Conservation (phyloP, 1,140 invertebrate species). For the Drosophila teissieri region DNA sequence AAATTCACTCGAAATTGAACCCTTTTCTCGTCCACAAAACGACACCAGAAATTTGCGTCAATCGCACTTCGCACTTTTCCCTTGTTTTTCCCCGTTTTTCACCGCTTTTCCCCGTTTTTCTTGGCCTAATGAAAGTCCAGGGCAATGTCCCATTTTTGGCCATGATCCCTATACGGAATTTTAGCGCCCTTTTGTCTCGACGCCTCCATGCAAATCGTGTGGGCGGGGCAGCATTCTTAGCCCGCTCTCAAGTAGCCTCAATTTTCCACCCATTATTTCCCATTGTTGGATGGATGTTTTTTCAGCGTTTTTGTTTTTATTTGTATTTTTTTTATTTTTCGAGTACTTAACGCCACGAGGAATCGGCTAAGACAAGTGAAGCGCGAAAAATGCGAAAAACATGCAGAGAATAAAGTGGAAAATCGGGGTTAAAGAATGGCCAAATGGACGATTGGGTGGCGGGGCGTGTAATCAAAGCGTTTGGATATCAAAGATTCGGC, state of each 20-base stretch:
- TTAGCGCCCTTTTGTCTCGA: slow-evolving; percentile 43
- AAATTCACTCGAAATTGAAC: slow-evolving; percentile 11
- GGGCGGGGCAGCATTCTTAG: slow-evolving; percentile 1
- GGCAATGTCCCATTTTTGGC: slow-evolving; percentile 21
- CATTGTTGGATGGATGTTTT: slow-evolving; percentile 6
- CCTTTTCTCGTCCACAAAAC: slow-evolving; percentile 33
- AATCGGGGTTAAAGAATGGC: slow-evolving; percentile 2
- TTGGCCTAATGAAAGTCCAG: slow-evolving; percentile 40
- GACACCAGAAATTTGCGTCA: slow-evolving; percentile 31
- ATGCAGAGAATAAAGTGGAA: slow-evolving; percentile 53
- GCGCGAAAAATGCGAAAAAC: slow-evolving; percentile 79
- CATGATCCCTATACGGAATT: slow-evolving; percentile 13
- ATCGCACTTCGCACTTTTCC: slow-evolving; percentile 23
- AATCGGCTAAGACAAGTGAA: slow-evolving; percentile 61
- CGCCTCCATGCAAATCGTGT: slow-evolving; percentile 52
- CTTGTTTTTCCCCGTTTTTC: neutral
- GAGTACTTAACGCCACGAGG: slow-evolving; percentile 77
- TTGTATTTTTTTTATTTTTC: neutral
- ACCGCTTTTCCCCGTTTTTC: neutral
- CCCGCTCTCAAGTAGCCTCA: slow-evolving; percentile 6
- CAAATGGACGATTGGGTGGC: slow-evolving; percentile 28
- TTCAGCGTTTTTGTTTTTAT: neutral
- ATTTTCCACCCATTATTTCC: slow-evolving; percentile 12
- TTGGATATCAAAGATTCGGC: slow-evolving; percentile 62
- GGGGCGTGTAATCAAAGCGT: slow-evolving; percentile 78